Evolutionary conservation across 2,888 invertebrate species (phyloP).

Genomic region (Nematopogon swammerdamellus): DNA sequence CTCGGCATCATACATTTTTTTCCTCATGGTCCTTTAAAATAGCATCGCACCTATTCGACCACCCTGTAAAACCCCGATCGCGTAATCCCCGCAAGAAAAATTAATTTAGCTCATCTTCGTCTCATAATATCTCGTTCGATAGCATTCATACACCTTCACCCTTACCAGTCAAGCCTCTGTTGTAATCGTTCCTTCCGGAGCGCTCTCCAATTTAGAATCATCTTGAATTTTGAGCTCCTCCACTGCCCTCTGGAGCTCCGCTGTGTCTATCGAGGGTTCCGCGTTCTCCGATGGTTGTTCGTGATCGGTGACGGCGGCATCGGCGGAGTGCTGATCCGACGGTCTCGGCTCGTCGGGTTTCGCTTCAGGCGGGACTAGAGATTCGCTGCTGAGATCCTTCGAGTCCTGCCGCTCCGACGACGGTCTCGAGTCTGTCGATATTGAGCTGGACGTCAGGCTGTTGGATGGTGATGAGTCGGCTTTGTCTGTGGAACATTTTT

Average conservation of each 20-base stretch:
- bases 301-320: slow-evolving; percentile 7
- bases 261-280: too few relatives aligned
- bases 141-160: slow-evolving; percentile 24
- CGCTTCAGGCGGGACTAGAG: background rate
- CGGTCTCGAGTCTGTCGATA: slow-evolving; percentile 40
- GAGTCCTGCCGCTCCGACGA: slow-evolving; percentile 18
- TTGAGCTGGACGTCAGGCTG: slow-evolving; percentile 42
- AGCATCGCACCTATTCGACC: too few relatives aligned
- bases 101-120: slow-evolving; percentile 17
- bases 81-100: background rate
- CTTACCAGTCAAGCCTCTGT: slow-evolving; percentile 40
- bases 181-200: slow-evolving; percentile 18
- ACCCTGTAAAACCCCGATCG: too few relatives aligned
- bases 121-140: slow-evolving; percentile 23
- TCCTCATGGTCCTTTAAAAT: too few relatives aligned
- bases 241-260: too few relatives aligned
- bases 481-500: too few relatives aligned
- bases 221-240: too few relatives aligned
- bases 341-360: background rate
- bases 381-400: slow-evolving; percentile 14
- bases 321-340: slow-evolving; percentile 5
- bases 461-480: slow-evolving; percentile 39
- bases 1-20: too few relatives aligned
- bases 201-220: too few relatives aligned
- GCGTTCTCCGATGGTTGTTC: slow-evolving; percentile 5